phyloP scores from a whole-genome alignment of 1,140 invertebrate species.

The Coboldia fuscipes region DNA sequence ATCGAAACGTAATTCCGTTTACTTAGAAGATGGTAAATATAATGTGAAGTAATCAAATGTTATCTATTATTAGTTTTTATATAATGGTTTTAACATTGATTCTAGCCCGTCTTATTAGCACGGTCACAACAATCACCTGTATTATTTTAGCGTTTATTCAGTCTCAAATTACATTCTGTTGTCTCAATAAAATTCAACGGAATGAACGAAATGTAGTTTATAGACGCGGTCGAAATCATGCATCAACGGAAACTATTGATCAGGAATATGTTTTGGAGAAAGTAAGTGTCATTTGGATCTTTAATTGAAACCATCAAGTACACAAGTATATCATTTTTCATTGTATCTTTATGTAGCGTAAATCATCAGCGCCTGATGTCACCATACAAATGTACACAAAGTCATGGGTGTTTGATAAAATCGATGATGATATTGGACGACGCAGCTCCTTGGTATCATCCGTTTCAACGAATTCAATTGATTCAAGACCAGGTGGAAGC shows the following conservation, averaged over 20 bases:
- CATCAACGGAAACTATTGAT: constrained; percentile 15
- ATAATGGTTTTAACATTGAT: constrained; percentile 3
- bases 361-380: not conserved
- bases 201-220: constrained; percentile 8
- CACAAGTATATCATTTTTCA: not conserved
- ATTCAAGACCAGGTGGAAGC: not conserved
- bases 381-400: not conserved
- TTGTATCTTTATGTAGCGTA: not conserved
- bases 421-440: not conserved
- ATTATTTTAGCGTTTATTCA: constrained; percentile 24
- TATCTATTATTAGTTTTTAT: not conserved
- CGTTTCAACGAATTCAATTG: no score
- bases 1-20: no score
- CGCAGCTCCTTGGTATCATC: no score
- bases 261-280: constrained; percentile 27
- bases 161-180: constrained; percentile 26
- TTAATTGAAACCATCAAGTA: no score
- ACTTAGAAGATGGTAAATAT: no score
- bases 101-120: constrained; percentile 21
- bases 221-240: constrained; percentile 6
- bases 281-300: constrained; percentile 13
- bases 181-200: constrained; percentile 14
- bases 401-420: constrained; percentile 1
- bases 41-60: not conserved
- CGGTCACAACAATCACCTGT: constrained; percentile 18